Evolutionary conservation across 2,888 invertebrate species (phyloP).

Genomic region (Dichetophora obliterata): DNA sequence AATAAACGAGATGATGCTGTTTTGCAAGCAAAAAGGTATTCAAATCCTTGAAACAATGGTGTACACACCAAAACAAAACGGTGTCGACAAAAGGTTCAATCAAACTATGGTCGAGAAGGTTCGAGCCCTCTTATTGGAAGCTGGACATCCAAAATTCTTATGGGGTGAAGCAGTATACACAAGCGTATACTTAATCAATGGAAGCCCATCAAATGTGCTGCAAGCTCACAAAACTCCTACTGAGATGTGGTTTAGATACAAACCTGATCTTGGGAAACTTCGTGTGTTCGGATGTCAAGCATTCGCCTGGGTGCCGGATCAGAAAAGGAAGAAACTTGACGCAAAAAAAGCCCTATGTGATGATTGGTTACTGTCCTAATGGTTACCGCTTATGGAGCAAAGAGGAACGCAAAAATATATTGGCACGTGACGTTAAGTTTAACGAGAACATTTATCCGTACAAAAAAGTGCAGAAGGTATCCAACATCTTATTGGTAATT

Average conservation of each 20-base stretch:
- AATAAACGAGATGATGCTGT: conserved; percentile 42
- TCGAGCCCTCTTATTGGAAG: conserved; percentile 20
- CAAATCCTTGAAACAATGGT: conserved; percentile 40
- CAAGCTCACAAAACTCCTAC: conserved; percentile 57
- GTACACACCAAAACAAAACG: conserved; percentile 43
- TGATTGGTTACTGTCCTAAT: too few relatives aligned
- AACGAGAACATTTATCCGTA: conserved; percentile 28
- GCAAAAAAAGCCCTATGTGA: background rate
- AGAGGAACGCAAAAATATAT: background rate
- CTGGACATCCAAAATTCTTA: conserved; percentile 29
- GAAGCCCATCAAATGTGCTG: background rate
- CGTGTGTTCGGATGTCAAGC: too few relatives aligned
- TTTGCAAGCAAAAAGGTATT: conserved; percentile 53
- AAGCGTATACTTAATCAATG: background rate
- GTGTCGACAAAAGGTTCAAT: conserved; percentile 34
- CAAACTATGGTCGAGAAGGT: too few relatives aligned
- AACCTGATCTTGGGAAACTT: conserved; percentile 55
- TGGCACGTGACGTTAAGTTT: conserved; percentile 31
- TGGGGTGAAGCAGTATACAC: conserved; percentile 35
- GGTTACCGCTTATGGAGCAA: too few relatives aligned
- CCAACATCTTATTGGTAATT: background rate
- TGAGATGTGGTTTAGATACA: conserved; percentile 57
- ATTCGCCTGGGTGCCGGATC: too few relatives aligned
- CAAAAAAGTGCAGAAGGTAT: conserved; percentile 2
- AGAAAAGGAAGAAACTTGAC: conserved; percentile 54